Evolutionary conservation across 1,140 invertebrate genomes (phyloP).

Genomic region (Scylla paramamosain): DNA sequence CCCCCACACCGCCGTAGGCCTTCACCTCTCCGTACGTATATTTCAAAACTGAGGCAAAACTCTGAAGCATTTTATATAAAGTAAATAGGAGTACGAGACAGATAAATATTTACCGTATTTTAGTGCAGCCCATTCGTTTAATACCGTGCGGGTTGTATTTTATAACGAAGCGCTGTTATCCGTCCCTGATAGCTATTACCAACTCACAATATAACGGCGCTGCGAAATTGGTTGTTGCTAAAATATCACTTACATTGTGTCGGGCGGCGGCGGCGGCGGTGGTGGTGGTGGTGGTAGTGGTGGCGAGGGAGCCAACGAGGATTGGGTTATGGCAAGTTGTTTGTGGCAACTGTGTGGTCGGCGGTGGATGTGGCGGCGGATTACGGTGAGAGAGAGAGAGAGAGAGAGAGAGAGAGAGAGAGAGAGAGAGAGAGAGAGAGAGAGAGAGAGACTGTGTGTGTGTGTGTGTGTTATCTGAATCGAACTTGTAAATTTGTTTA

Average conservation of each 20-base stretch:
- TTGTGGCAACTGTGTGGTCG: neutral
- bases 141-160: conserved; percentile 28
- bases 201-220: conserved; percentile 39
- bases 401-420: conserved; percentile 14
- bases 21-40: neutral
- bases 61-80: neutral
- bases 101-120: conserved; percentile 42
- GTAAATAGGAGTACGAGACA: neutral
- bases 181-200: conserved; percentile 47
- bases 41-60: neutral
- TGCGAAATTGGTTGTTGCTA: conserved; percentile 46
- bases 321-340: neutral
- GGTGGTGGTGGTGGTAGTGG: neutral
- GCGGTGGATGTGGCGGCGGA: neutral
- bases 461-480: neutral
- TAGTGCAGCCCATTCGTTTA: conserved; percentile 25
- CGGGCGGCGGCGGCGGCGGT: neutral
- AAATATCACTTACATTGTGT: conserved; percentile 43
- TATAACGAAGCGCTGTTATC: conserved; percentile 40
- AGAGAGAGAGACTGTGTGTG: too few relatives aligned
- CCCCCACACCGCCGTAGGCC: neutral
- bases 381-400: neutral
- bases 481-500: neutral
- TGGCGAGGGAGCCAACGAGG: neutral
- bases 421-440: conserved; percentile 13